Evolutionary conservation across 2,113 vertebrate species (phyloP).

Genomic region (Mastomys natalensis): DNA sequence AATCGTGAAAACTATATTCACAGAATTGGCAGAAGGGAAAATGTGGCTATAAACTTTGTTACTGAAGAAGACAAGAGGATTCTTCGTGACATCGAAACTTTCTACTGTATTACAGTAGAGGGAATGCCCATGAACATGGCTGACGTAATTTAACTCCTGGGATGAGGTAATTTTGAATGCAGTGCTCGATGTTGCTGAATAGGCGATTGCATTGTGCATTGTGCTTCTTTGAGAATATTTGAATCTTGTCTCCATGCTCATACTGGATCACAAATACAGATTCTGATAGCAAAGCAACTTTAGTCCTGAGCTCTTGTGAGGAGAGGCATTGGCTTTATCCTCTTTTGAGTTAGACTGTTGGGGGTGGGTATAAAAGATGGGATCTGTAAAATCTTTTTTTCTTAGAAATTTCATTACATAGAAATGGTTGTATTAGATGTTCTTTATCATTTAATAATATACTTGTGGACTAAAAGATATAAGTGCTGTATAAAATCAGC

Average conservation of each 20-base stretch:
- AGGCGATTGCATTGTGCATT: constrained; percentile 93
- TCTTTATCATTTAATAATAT: constrained; percentile 99
- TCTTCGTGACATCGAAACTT: constrained; percentile 99
- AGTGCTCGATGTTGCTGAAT: constrained; percentile 95
- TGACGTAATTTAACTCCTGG: constrained; percentile 97
- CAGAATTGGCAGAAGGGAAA: constrained; percentile 98
- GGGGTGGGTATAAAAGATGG: constrained; percentile 96
- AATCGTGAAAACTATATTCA: constrained; percentile 93
- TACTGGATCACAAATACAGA: constrained; percentile 94
- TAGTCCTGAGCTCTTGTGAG: constrained; percentile 91
- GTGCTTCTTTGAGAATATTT: constrained; percentile 93
- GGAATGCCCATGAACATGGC: constrained; percentile 99
- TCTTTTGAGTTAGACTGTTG: constrained; percentile 92
- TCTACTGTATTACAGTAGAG: constrained; percentile 99
- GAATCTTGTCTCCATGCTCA: constrained; percentile 96
- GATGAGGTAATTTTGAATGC: constrained; percentile 89
- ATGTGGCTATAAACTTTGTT: constrained; percentile 99
- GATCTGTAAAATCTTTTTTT: constrained; percentile 95
- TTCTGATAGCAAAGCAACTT: constrained; percentile 92
- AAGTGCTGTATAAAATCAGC: constrained; percentile 99
- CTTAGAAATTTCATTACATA: constrained; percentile 95
- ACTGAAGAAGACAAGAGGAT: constrained; percentile 99
- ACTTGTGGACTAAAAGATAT: constrained; percentile 99
- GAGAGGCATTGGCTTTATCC: constrained; percentile 92
- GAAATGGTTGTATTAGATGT: constrained; percentile 96